phyloP scores from a whole-genome alignment of 2,888 invertebrate genomes.

The Nudaria mundana region DNA sequence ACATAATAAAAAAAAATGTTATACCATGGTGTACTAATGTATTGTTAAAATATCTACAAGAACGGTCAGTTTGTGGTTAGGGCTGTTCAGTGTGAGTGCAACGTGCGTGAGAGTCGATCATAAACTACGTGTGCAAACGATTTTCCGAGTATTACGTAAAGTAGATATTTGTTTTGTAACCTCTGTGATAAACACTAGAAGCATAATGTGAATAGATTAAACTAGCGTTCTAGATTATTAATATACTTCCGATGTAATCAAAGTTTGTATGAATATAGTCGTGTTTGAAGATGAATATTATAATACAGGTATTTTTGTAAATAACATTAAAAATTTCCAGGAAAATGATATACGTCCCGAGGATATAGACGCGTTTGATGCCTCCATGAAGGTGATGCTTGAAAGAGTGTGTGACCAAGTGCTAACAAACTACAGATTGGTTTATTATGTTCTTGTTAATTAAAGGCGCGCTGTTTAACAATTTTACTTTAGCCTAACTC shows the following conservation, averaged over 20 bases:
- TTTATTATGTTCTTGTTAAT: slow-evolving; percentile 28
- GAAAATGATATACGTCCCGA: slow-evolving; percentile 63
- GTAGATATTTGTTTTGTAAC: too few species aligned
- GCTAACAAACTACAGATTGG: slow-evolving; percentile 41
- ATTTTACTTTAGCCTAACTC: slow-evolving; percentile 30
- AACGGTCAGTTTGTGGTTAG: slow-evolving; percentile 32
- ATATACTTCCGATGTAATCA: neutral
- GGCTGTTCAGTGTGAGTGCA: slow-evolving; percentile 40
- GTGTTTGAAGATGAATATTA: slow-evolving; percentile 16
- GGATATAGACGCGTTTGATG: slow-evolving; percentile 74
- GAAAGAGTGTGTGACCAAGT: slow-evolving; percentile 43
- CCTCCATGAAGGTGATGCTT: slow-evolving; percentile 74
- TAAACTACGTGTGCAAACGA: slow-evolving; percentile 38
- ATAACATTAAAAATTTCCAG: slow-evolving; percentile 57
- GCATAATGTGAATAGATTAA: too few species aligned
- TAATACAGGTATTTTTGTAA: slow-evolving; percentile 21
- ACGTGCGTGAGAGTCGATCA: slow-evolving; percentile 50
- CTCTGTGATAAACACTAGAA: too few species aligned
- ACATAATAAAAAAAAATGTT: slow-evolving; percentile 15
- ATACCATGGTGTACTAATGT: slow-evolving; percentile 24
- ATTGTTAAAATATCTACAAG: slow-evolving; percentile 33
- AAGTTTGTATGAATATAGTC: neutral
- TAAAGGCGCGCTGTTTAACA: slow-evolving; percentile 39
- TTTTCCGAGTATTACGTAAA: slow-evolving; percentile 40
- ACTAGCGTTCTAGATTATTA: neutral